Conservation (phyloP, 2,113 vertebrate genomes). For the Struthidea cinerea region DNA sequence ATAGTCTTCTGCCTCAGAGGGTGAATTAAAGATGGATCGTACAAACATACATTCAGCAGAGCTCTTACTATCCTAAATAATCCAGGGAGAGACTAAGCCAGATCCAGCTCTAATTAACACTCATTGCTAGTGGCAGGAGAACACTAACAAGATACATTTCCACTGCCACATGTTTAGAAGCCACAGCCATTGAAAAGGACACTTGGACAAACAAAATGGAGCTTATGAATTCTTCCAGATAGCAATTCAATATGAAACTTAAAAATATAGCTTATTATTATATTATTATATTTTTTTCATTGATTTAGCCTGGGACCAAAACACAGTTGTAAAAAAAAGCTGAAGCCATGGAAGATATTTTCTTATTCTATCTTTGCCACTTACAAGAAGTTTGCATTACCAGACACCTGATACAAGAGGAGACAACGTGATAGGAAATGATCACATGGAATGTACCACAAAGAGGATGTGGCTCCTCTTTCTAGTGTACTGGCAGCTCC, state of each 20-base stretch:
- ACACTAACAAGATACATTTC: neutral
- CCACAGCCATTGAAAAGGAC: neutral
- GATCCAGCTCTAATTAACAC: neutral
- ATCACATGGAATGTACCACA: neutral
- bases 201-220: neutral
- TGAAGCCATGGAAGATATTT: neutral
- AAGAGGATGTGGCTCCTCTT: neutral
- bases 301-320: neutral
- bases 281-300: neutral
- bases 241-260: neutral
- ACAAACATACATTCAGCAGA: neutral
- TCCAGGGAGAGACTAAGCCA: neutral
- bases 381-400: neutral
- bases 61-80: neutral
- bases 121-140: neutral
- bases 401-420: neutral
- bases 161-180: neutral
- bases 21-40: neutral
- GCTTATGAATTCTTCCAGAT: neutral
- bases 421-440: accelerated
- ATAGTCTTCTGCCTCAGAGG: neutral
- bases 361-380: neutral
- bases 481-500: accelerated
- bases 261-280: neutral
- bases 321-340: neutral